phyloP scores from a whole-genome alignment of 2,113 vertebrate genomes.

The Mormyrus iriodes region DNA sequence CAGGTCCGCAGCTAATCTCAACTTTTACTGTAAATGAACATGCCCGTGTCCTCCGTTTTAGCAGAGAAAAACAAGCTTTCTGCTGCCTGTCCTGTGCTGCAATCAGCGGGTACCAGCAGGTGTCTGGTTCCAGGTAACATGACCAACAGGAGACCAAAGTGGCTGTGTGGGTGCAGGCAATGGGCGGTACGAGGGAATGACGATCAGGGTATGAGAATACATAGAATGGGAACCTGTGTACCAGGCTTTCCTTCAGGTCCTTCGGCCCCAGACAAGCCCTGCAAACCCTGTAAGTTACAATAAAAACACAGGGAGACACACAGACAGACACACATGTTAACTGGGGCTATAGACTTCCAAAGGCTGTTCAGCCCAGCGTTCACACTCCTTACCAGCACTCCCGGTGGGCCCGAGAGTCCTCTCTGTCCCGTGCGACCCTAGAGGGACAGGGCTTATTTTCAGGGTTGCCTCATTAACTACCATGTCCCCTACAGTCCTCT shows the following conservation, averaged over 20 bases:
- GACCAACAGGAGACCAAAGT: not conserved
- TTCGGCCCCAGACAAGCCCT: conserved; percentile 61
- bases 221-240: conserved; percentile 77
- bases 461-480: not conserved
- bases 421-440: conserved; percentile 72
- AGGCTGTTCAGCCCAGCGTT: not conserved
- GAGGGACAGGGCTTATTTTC: not conserved
- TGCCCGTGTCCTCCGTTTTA: not conserved
- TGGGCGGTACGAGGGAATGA: not conserved
- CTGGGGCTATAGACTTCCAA: not conserved
- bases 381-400: conserved; percentile 61
- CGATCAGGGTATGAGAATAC: conserved; percentile 57
- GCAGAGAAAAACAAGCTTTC: not conserved
- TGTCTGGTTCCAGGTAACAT: not conserved
- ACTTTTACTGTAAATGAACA: not conserved
- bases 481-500: not conserved
- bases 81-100: not conserved
- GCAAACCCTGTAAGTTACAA: conserved; percentile 61
- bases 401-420: conserved; percentile 67
- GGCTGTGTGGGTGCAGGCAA: not conserved
- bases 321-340: conserved; percentile 16
- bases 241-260: conserved; percentile 76
- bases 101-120: not conserved
- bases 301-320: conserved; percentile 18
- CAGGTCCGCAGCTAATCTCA: not conserved